A percentile compares a stretch with the other conserved stretches of the same genome.
These are phyloP conservation scores for Pandion haliaetus DNA, from an alignment of 2,113 vertebrate species.

Conservation along the genomic window DNA sequence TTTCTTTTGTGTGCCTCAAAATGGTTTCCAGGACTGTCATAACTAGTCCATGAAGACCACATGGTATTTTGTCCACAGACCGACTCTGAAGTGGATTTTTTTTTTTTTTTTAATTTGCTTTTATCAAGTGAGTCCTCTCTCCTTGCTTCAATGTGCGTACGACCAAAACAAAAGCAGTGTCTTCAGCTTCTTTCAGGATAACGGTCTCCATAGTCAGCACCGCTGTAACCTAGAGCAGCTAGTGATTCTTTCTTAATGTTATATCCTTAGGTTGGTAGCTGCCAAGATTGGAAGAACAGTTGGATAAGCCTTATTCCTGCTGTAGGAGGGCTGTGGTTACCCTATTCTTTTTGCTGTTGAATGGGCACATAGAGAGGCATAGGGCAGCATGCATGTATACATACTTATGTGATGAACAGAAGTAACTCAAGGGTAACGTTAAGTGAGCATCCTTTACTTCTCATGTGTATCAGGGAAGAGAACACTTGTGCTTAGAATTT, in stretches of 20 bases:
- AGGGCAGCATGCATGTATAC: background rate
- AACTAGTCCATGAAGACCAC: background rate
- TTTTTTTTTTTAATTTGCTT: background rate
- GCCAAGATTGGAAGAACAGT: background rate
- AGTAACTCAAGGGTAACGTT: background rate
- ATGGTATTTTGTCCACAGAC: background rate
- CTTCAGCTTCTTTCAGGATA: background rate
- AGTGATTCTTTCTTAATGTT: background rate
- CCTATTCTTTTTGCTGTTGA: background rate
- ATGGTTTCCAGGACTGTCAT: background rate
- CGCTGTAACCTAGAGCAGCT: background rate
- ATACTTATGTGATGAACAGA: background rate
- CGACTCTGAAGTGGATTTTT: background rate
- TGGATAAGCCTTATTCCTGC: background rate
- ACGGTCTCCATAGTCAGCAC: background rate
- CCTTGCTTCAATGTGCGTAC: background rate
- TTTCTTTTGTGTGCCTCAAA: background rate
- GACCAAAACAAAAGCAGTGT: background rate
- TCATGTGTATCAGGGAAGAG: background rate
- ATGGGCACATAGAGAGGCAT: background rate
- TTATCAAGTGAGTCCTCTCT: background rate
- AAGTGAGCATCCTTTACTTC: background rate
- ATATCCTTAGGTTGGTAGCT: background rate
- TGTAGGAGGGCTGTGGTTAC: background rate
- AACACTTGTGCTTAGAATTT: background rate